Percentiles rank a stretch among this genome's conserved stretches.
Conservation (phyloP, 2,113 vertebrate species). For the Plectropomus leopardus region DNA sequence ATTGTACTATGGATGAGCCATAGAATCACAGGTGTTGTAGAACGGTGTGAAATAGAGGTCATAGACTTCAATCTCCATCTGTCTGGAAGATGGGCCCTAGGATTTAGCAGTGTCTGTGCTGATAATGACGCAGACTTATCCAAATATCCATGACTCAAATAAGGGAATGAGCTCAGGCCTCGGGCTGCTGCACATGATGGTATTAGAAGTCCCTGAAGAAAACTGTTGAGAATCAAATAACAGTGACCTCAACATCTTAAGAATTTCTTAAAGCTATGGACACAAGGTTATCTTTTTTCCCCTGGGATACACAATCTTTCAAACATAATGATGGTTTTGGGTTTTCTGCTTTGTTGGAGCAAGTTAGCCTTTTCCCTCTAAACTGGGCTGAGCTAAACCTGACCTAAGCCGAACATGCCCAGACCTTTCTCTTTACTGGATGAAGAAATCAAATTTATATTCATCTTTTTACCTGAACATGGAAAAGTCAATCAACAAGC, state of each 20-base stretch:
- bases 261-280: not conserved
- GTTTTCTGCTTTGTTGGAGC: not conserved
- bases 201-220: not conserved
- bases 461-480: not conserved
- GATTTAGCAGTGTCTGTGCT: slow-evolving; percentile 20
- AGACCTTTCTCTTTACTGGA: not conserved
- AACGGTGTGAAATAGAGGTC: not conserved
- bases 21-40: not conserved
- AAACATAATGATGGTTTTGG: not conserved
- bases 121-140: slow-evolving; percentile 23
- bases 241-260: not conserved
- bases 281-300: not conserved
- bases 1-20: not conserved
- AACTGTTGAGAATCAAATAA: slow-evolving; percentile 25
- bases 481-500: not conserved
- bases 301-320: not conserved
- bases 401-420: too few species aligned
- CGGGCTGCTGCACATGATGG: not conserved
- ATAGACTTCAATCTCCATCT: slow-evolving; percentile 26
- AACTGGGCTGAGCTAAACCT: not conserved
- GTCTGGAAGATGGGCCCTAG: slow-evolving; percentile 21
- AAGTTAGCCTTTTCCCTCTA: not conserved
- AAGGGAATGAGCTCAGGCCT: slow-evolving; percentile 43
- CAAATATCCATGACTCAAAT: slow-evolving; percentile 33
- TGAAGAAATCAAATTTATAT: not conserved